Base-by-base conservation (phyloP, 64 coral and sea anemone genomes). In the Porites australiensis region DNA sequence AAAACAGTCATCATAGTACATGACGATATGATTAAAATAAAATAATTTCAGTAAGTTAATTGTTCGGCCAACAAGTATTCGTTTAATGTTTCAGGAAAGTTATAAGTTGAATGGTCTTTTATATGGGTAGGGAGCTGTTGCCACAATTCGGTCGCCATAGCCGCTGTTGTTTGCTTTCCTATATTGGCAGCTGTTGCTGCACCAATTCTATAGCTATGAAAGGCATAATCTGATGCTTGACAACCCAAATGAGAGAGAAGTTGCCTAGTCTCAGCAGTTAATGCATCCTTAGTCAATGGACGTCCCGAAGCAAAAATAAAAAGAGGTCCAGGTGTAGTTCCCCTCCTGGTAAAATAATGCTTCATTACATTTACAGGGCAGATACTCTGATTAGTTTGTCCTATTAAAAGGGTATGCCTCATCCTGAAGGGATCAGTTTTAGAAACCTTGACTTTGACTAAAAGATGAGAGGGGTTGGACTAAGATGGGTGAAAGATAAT, bases 161-260 rank as follows among this genome's bases (percentile, higher is more conserved):
- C n/a, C n/a, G n/a, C n/a, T n/a, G n/a, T n/a, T n/a, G n/a, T n/a
- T n/a, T n/a, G n/a, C n/a, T n/a, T n/a, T n/a, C n/a, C n/a, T n/a
- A n/a, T n/a, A n/a, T n/a, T n/a, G n/a, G 49, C 71, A 4, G 87
- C 27, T 78, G 75, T 77, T 1, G 82, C 91, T 67, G 74, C 91
- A 2, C 91, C 91, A 79, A 80, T 93, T 19, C 91, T 21, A 57
- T 81, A 93, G 49, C 83, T 93, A 8, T 93, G 83, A 4, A 68
- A 66, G 4, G 77, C 64, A 21, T 74, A 94, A 53, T 89, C 9
- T 8, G 86, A 72, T 3, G 83, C 50, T 3, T 71, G 3, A n/a
- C 67, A 22, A 16, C 91, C 82, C 6, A 45, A 60, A 8, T 46
- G 43, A 22, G 72, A 48, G 18, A 88, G 91, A 48, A 93, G 72